These are phyloP conservation scores for Alauda arvensis DNA, from an alignment of 2,797 vertebrate species.

Conservation along the genomic window DNA sequence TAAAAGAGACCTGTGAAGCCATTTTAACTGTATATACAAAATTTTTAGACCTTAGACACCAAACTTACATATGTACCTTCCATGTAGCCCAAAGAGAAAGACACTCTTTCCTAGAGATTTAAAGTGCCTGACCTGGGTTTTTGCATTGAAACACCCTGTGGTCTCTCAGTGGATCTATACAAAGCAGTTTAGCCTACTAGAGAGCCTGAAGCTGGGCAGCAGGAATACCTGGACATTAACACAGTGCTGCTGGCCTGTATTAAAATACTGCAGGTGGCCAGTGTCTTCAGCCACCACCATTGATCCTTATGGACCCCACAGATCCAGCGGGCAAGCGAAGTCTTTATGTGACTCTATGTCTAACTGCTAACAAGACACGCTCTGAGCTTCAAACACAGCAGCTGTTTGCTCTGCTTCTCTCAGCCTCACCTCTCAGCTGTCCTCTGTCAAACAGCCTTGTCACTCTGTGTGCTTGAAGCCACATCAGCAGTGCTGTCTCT, in stretches of 20 bases:
- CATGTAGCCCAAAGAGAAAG: neutral
- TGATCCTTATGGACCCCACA: neutral
- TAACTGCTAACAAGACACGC: neutral
- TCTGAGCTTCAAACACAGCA: neutral
- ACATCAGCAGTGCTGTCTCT: neutral
- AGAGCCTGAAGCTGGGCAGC: neutral
- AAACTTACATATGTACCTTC: neutral
- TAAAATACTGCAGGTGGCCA: neutral
- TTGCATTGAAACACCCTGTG: neutral
- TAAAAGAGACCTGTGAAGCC: neutral
- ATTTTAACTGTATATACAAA: neutral
- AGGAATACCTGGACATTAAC: neutral
- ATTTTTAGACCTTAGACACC: neutral
- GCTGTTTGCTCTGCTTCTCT: neutral
- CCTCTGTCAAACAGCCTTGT: neutral
- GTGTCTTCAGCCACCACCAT: neutral
- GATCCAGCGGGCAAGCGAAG: rapidly evolving
- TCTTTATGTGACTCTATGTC: no score
- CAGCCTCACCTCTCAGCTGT: neutral
- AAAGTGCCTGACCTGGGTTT: neutral
- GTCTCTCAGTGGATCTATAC: neutral
- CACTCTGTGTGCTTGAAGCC: neutral
- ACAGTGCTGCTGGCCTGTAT: neutral
- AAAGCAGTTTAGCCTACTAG: neutral
- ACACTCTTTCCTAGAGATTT: rapidly evolving